Evolutionary conservation across 2,797 vertebrate species (phyloP), one percentile per base, ranked within the genome.

Genomic region (Pogonophryne albipinna): DNA sequence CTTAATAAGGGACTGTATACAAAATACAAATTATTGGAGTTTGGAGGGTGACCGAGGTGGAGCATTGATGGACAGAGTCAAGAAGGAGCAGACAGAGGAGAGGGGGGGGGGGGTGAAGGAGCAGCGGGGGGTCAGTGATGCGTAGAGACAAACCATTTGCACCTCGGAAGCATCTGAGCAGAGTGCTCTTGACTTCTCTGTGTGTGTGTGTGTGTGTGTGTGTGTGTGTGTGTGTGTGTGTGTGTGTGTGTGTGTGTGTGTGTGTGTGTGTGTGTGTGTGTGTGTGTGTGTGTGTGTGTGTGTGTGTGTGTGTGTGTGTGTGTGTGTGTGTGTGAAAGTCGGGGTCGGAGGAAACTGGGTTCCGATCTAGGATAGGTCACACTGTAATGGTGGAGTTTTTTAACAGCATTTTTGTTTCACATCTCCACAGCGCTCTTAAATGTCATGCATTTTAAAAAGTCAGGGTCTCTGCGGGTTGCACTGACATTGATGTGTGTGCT

Each of bases 141-240:
- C 85, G 81, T 62, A 78, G 83, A 90, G 88, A 78, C 84, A 76
- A 85, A 88, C 92, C 90, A 90, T 92, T 93, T 93, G 87, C 91
- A 92, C 92, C 91, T 92, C 85, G 67, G 90, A 77, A 82, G 79
- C 83, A 84, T 71, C 84, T 66, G 86, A 87, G 84, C 87, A 92
- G 86, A 90, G 91, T 90, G 86, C 75, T 80, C 76, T 85, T 79
- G 87, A 82, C 83, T 84, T 79, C 11, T 76, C 12, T 65, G 49
- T 66, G 78, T 50, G 76, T 71, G 51, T 66, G 71, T 41, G 66
- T 20, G 59, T 23, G 69, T 34, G 62, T 46, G 73, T 61, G 31
- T 71, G 80, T 63, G 34, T 61, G 57, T 27, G 23, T 27, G 23
- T 27, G 23, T 27, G 23, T 27, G 23, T 27, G 27, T 27, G 27